Evolutionary conservation across 1,140 invertebrate species (phyloP).

Genomic region (Bombus waltoni): DNA sequence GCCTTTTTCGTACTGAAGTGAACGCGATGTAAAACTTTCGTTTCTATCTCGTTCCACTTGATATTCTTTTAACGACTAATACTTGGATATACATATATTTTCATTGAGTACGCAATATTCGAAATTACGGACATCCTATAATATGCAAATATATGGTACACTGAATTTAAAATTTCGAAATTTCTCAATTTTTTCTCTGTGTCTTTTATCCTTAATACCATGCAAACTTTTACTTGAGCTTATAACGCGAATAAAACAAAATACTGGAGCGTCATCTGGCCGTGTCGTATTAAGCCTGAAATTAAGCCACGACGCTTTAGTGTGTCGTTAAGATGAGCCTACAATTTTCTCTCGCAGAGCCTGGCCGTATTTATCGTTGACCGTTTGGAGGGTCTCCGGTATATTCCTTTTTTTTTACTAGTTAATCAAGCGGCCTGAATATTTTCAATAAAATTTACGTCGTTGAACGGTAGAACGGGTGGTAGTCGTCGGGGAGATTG

Average conservation of each 20-base stretch:
- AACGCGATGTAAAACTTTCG: neutral
- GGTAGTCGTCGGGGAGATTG: neutral
- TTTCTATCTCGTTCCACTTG: neutral
- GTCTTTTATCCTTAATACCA: neutral
- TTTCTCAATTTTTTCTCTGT: neutral
- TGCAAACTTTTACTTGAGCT: neutral
- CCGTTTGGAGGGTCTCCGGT: conserved; percentile 35
- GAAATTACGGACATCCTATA: neutral
- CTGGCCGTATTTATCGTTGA: conserved; percentile 51
- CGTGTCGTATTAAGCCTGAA: conserved; percentile 50
- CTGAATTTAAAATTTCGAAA: neutral
- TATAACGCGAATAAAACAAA: conserved; percentile 53
- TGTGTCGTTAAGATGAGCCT: conserved; percentile 64
- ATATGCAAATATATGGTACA: neutral
- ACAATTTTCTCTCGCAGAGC: conserved; percentile 44
- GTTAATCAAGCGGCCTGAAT: conserved; percentile 63
- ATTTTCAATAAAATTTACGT: conserved; percentile 76
- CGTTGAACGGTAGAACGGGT: conserved; percentile 55
- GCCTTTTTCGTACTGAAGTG: neutral
- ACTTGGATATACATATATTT: neutral
- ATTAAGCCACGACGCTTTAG: conserved; percentile 68
- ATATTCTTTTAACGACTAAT: neutral
- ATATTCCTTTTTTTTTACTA: conserved; percentile 44
- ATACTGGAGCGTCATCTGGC: conserved; percentile 56
- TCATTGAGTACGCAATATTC: neutral